A percentile compares a stretch with the other conserved stretches of the same genome.
phyloP scores from a whole-genome alignment of 2,113 vertebrate genomes.

The Brachyhypopomus gauderio region DNA sequence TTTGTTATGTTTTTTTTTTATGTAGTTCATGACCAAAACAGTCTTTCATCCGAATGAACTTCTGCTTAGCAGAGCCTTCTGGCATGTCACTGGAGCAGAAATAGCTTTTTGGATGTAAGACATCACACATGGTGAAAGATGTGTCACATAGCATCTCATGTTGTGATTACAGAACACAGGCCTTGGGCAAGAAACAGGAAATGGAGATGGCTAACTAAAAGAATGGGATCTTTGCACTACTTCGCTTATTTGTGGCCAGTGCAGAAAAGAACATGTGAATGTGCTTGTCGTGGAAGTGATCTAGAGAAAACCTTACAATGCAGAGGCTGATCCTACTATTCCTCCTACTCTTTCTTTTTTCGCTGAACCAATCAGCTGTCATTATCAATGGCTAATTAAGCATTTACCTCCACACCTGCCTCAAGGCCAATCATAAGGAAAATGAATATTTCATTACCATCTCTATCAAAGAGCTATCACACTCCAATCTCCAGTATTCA shows the following conservation, averaged over 20 bases:
- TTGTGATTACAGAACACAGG: constrained; percentile 58
- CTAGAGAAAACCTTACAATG: neutral
- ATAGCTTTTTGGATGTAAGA: constrained; percentile 45
- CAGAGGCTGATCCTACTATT: neutral
- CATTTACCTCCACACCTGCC: constrained; percentile 67
- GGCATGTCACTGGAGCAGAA: constrained; percentile 38
- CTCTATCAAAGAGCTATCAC: constrained; percentile 43
- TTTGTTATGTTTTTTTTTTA: neutral
- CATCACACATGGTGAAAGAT: constrained; percentile 50
- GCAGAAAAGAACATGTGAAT: neutral
- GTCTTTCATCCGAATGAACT: constrained; percentile 22
- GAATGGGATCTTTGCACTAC: constrained; percentile 33
- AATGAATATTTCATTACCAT: constrained; percentile 69
- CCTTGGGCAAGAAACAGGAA: constrained; percentile 44
- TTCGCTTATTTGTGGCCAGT: constrained; percentile 25
- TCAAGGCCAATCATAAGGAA: constrained; percentile 69
- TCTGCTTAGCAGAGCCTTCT: constrained; percentile 49
- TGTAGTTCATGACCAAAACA: neutral
- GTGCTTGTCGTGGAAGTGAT: neutral
- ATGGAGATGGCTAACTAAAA: constrained; percentile 18
- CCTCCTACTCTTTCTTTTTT: constrained; percentile 27
- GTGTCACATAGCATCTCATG: constrained; percentile 61
- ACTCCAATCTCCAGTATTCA: neutral
- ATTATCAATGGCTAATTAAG: constrained; percentile 67
- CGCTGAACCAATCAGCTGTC: constrained; percentile 51